Percentiles rank a stretch among this genome's conserved stretches.
Conservation (phyloP, 2,888 invertebrate species). For the Volucella zonaria region DNA sequence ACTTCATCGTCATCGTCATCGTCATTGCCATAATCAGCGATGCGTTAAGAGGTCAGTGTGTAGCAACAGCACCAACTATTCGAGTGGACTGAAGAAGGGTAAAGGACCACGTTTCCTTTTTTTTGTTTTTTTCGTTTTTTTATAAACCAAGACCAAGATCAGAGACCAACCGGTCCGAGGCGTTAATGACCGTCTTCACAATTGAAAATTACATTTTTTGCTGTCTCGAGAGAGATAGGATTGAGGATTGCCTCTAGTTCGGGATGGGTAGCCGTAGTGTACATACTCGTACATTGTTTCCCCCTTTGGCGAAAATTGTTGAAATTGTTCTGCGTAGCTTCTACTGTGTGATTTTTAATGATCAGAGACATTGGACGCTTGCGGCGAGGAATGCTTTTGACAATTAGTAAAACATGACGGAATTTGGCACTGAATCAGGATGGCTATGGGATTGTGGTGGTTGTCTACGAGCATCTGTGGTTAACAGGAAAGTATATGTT, state of each 20-base stretch:
- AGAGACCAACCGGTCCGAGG: constrained; percentile 52
- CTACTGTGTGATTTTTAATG: constrained; percentile 45
- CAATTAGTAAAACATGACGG: constrained; percentile 68
- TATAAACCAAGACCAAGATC: constrained; percentile 32
- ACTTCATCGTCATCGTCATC: neutral
- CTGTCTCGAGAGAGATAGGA: neutral
- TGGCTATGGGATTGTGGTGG: constrained; percentile 1
- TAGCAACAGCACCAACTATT: constrained; percentile 19
- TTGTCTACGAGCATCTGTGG: constrained; percentile 7
- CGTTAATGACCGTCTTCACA: constrained; percentile 66
- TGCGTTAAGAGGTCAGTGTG: constrained; percentile 68
- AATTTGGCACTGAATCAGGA: constrained; percentile 51
- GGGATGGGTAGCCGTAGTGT: constrained; percentile 7
- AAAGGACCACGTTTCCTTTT: constrained; percentile 11
- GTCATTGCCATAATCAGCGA: constrained; percentile 30
- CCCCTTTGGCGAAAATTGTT: constrained; percentile 25
- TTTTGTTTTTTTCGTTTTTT: too few relatives aligned
- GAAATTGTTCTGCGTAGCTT: constrained; percentile 36
- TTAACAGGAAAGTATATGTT: constrained; percentile 31
- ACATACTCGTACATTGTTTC: too few relatives aligned
- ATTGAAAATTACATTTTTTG: constrained; percentile 46
- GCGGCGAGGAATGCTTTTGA: constrained; percentile 42
- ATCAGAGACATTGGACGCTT: constrained; percentile 8
- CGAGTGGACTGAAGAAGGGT: neutral
- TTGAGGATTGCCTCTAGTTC: neutral